These are phyloP conservation scores for Aegithalos caudatus DNA, from an alignment of 2,113 vertebrate species.

Conservation along the genomic window DNA sequence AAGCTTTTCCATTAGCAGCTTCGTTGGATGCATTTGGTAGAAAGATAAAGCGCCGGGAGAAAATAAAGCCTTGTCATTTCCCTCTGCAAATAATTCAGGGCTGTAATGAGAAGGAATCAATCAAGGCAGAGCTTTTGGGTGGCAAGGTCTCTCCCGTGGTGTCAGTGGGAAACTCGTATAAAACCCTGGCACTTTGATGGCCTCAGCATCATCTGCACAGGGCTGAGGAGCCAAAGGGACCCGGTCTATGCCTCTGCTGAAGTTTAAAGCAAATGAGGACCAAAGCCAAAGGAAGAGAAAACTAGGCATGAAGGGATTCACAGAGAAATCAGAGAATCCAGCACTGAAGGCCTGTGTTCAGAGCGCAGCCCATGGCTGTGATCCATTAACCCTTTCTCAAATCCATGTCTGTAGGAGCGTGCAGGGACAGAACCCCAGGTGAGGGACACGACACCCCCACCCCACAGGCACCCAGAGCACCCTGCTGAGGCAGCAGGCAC, in stretches of 20 bases:
- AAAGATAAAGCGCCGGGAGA: slow-evolving; percentile 24
- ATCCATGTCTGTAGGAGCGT: fast-evolving
- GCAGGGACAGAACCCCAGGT: fast-evolving
- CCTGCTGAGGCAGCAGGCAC: background rate
- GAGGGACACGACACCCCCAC: background rate
- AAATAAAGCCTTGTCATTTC: slow-evolving; percentile 62
- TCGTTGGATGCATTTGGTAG: background rate
- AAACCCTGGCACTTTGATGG: background rate
- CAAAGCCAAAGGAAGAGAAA: background rate
- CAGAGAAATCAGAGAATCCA: background rate
- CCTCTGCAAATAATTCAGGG: slow-evolving; percentile 43
- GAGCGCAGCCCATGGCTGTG: too few relatives aligned
- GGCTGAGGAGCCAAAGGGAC: background rate
- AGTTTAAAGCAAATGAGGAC: background rate
- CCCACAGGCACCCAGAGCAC: background rate
- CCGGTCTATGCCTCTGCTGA: background rate
- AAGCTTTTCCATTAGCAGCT: slow-evolving; percentile 71
- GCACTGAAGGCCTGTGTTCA: background rate
- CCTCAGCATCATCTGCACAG: background rate
- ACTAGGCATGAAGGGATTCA: background rate
- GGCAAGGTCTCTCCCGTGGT: background rate
- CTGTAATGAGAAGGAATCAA: slow-evolving; percentile 44
- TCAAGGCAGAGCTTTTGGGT: background rate
- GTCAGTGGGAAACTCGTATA: background rate
- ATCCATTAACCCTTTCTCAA: too few relatives aligned